Percentiles rank a stretch among this genome's conserved stretches.
These are phyloP conservation scores for Slavum lentiscoides DNA, from an alignment of 2,888 invertebrate genomes.

Conservation along the genomic window DNA sequence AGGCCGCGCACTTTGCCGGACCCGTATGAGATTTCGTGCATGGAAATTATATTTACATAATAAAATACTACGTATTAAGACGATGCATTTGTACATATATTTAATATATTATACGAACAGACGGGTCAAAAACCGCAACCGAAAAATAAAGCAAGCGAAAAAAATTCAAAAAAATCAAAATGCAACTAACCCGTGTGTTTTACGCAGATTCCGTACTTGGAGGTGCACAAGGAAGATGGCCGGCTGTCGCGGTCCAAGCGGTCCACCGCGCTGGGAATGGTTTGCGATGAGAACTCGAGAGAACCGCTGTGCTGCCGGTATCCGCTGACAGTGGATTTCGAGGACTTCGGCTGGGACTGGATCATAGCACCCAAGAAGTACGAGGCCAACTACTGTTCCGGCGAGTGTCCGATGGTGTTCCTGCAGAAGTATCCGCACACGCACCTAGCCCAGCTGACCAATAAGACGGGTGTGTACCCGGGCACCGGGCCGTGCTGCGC, in stretches of 20 bases:
- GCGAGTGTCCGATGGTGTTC: constrained; percentile 89
- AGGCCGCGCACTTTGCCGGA: too few species aligned
- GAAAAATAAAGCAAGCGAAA: background rate
- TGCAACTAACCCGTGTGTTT: constrained; percentile 2
- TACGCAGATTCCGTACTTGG: constrained; percentile 45
- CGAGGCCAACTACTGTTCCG: constrained; percentile 91
- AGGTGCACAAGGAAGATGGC: constrained; percentile 24
- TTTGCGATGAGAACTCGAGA: constrained; percentile 79
- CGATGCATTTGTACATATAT: too few species aligned
- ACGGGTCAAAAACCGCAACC: too few species aligned
- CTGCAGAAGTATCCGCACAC: constrained; percentile 86
- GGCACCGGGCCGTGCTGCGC: constrained; percentile 90
- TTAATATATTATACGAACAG: too few species aligned
- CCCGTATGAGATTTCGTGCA: too few species aligned
- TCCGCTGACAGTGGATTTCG: constrained; percentile 90
- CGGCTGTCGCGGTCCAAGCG: constrained; percentile 42
- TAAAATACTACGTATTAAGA: too few species aligned
- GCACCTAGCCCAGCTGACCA: constrained; percentile 79
- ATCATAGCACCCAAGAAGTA: constrained; percentile 94
- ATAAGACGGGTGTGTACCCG: constrained; percentile 61
- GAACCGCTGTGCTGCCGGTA: constrained; percentile 91
- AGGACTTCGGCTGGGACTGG: constrained; percentile 96
- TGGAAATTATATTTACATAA: too few species aligned
- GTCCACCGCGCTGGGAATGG: constrained; percentile 67
- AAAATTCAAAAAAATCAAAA: background rate